phyloP scores from a whole-genome alignment of 2,888 invertebrate genomes.

The Lacanobia oleracea region DNA sequence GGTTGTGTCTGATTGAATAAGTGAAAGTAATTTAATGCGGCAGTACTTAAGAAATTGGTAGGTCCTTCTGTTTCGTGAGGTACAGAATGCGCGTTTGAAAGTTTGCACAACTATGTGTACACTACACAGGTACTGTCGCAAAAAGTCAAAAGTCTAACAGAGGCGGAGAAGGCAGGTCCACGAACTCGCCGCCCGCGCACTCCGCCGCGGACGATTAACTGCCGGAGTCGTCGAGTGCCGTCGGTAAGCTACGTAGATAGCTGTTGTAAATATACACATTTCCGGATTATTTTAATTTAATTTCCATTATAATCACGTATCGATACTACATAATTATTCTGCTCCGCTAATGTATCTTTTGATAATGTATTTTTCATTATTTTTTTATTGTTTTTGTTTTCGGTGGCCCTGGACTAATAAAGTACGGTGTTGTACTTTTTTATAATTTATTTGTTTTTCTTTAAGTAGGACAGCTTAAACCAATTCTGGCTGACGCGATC shows the following conservation, averaged over 20 bases:
- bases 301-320: constrained; percentile 9
- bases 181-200: constrained; percentile 27
- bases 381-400: constrained; percentile 38
- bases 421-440: constrained; percentile 36
- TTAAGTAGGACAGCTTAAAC: neutral
- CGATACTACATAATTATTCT: neutral
- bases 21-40: neutral
- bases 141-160: constrained; percentile 52
- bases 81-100: constrained; percentile 44
- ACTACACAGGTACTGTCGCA: constrained; percentile 54
- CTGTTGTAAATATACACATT: constrained; percentile 30
- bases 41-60: constrained; percentile 30
- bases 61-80: constrained; percentile 20
- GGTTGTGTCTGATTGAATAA: neutral
- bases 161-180: constrained; percentile 36
- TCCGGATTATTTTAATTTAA: constrained; percentile 38
- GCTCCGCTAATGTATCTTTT: constrained; percentile 17
- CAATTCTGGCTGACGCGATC: neutral
- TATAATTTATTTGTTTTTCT: constrained; percentile 34
- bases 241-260: constrained; percentile 54
- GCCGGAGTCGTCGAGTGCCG: constrained; percentile 32
- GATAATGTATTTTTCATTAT: constrained; percentile 31
- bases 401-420: constrained; percentile 44
- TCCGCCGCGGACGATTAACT: constrained; percentile 47
- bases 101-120: constrained; percentile 56